Percentiles rank a stretch among this genome's conserved stretches.
Conservation (phyloP, 2,888 invertebrate species). For the Conistra vaccinii region DNA sequence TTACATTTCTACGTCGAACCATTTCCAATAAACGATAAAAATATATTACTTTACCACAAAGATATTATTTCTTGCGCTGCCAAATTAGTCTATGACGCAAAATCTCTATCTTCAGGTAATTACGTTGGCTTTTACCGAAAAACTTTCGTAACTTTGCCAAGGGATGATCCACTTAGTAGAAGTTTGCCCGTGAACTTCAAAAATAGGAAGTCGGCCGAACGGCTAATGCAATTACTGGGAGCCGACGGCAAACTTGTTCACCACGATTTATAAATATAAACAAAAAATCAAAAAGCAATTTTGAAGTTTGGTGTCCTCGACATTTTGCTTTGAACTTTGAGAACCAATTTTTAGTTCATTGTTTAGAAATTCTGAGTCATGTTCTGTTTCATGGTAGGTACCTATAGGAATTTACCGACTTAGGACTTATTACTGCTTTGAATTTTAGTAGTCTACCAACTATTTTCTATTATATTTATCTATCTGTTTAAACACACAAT, state of each 20-base stretch:
- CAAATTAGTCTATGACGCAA: slow-evolving; percentile 64
- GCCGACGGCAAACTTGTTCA: slow-evolving; percentile 65
- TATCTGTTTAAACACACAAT: not conserved
- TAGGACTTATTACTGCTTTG: not conserved
- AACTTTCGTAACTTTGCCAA: slow-evolving; percentile 70
- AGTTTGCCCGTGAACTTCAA: slow-evolving; percentile 79
- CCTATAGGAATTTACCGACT: no score
- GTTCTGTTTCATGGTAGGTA: not conserved
- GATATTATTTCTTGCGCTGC: slow-evolving; percentile 29
- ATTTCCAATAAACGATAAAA: slow-evolving; percentile 55
- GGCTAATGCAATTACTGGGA: slow-evolving; percentile 80
- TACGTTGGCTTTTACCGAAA: slow-evolving; percentile 70
- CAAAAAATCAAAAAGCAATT: slow-evolving; percentile 68
- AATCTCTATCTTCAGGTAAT: slow-evolving; percentile 72
- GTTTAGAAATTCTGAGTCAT: slow-evolving; percentile 5
- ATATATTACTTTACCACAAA: slow-evolving; percentile 38
- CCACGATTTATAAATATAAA: slow-evolving; percentile 68
- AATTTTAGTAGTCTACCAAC: not conserved
- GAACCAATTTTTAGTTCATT: slow-evolving; percentile 17
- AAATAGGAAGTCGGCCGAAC: slow-evolving; percentile 75
- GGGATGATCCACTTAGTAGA: slow-evolving; percentile 78
- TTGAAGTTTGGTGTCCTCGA: slow-evolving; percentile 46
- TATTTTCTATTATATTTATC: not conserved
- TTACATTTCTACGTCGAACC: slow-evolving; percentile 27
- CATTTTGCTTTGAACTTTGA: slow-evolving; percentile 30